Base-by-base conservation (phyloP, 2,888 invertebrate species). In the Lasiommata megera region DNA sequence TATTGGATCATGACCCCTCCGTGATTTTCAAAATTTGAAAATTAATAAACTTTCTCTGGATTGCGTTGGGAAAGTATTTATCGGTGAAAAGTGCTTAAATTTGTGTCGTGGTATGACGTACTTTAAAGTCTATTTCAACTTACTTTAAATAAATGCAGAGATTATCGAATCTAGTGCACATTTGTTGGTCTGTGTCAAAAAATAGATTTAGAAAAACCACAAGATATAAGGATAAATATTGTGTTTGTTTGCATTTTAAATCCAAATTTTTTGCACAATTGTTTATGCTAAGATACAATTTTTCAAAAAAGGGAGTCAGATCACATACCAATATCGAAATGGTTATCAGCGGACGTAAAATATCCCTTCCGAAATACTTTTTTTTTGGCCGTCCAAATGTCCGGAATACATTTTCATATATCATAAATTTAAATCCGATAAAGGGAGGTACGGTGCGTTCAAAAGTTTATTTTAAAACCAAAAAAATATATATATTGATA, bases 1-100 rank as follows among this genome's bases (percentile, higher is more conserved):
- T 66, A 69, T 64, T 64, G 64, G 66, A 67, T 60, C 60, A 57
- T 54, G 53, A 50, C 52, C 56, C 56, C 44, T 53, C 54, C 56
- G 37, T 54, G 60, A 56, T 56, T 56, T 52, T 29, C 41, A 23
- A 43, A 54, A 59, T 62, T 59, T 47, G 46, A 36, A 57, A 44
- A 37, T 44, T 12, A 51, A 55, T 36, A 16, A 44, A 46, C 46
- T 37, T 41, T 18, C 11, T 34, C 14, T 8, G 8, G 31, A 31
- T 14, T 28, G 2, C 31, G 14, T 46, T 41, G 23, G 18, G n/a
- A 41, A 46, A 28, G 31, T 31, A 46, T 46, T 46, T 29, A 46
- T 14, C 8, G 3, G 16, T 1, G 29, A 14, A 14, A 31, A 46
- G 1, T 41, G n/a, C 34, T 11, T 34, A 9, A 11, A 11, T 11